These are phyloP conservation scores for Priocnemis perturbator DNA, from an alignment of 2,888 invertebrate species.

Conservation along the genomic window DNA sequence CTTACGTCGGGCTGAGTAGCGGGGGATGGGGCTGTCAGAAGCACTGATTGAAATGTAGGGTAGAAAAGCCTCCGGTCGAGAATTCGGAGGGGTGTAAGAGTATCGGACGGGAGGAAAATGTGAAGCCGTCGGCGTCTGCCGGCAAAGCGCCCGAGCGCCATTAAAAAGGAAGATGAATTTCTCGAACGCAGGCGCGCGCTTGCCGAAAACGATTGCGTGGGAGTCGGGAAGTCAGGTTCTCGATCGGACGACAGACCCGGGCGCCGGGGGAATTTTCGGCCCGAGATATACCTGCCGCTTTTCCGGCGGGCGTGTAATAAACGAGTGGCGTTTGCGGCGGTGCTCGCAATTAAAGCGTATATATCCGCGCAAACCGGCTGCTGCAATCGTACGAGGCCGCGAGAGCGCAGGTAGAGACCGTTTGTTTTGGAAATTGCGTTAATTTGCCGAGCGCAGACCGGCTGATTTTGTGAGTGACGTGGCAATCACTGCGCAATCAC, in stretches of 20 bases:
- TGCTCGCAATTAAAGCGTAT: conserved; percentile 61
- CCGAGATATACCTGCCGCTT: neutral
- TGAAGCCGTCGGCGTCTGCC: conserved; percentile 56
- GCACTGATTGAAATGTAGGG: conserved; percentile 73
- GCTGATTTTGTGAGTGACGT: conserved; percentile 72
- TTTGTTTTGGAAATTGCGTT: conserved; percentile 73
- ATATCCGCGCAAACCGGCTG: conserved; percentile 35
- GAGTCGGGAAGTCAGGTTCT: no score
- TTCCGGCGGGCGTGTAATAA: conserved; percentile 55
- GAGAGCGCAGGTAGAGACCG: conserved; percentile 57
- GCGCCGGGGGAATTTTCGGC: no score
- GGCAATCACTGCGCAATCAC: conserved; percentile 71
- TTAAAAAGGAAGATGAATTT: no score
- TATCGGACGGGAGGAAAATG: conserved; percentile 60
- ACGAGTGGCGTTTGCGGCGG: conserved; percentile 60
- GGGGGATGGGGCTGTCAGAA: conserved; percentile 61
- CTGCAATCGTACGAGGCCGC: conserved; percentile 13
- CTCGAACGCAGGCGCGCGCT: no score
- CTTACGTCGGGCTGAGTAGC: conserved; percentile 49
- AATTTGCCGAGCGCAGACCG: conserved; percentile 69
- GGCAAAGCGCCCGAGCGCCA: neutral
- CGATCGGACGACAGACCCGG: no score
- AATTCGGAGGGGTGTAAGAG: conserved; percentile 55
- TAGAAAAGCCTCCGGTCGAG: conserved; percentile 67
- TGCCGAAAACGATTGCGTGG: no score